Percentiles rank a stretch among this genome's conserved stretches.
phyloP scores from a whole-genome alignment of 2,113 vertebrate species.

The Stomatorhinus ivindoensis region DNA sequence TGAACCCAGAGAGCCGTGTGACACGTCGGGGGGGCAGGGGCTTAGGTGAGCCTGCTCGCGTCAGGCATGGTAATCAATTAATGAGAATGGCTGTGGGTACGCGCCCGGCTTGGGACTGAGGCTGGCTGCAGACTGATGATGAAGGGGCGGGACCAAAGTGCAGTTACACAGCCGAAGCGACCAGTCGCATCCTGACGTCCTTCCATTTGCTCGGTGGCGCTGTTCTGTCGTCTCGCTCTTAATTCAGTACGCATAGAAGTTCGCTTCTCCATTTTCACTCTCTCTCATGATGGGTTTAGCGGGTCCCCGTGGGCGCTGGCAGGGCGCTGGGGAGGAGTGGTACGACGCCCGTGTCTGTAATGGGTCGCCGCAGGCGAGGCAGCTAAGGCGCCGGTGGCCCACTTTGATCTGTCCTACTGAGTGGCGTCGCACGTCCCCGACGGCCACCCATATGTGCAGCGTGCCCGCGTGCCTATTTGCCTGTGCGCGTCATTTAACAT shows the following conservation, averaged over 20 bases:
- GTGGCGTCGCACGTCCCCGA: constrained; percentile 55
- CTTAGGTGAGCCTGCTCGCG: constrained; percentile 67
- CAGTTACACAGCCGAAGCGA: not conserved
- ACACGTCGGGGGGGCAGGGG: constrained; percentile 66
- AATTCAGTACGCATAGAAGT: not conserved
- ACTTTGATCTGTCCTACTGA: constrained; percentile 49
- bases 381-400: not conserved
- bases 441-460: constrained; percentile 54
- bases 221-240: not conserved
- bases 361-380: not conserved
- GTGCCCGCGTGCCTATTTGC: constrained; percentile 39
- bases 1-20: constrained; percentile 92
- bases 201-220: not conserved
- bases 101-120: constrained; percentile 63
- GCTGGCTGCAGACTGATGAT: constrained; percentile 38
- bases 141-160: not conserved
- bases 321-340: not conserved
- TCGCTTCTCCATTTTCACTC: not conserved
- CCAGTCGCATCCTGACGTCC: not conserved
- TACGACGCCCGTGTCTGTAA: not conserved
- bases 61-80: constrained; percentile 80
- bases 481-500: constrained; percentile 62
- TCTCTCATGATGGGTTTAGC: constrained; percentile 52
- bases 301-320: constrained; percentile 38
- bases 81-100: constrained; percentile 78